Percentiles rank a stretch among this genome's conserved stretches.
Conservation (phyloP, 2,888 invertebrate genomes). For the Drosophila cognata region DNA sequence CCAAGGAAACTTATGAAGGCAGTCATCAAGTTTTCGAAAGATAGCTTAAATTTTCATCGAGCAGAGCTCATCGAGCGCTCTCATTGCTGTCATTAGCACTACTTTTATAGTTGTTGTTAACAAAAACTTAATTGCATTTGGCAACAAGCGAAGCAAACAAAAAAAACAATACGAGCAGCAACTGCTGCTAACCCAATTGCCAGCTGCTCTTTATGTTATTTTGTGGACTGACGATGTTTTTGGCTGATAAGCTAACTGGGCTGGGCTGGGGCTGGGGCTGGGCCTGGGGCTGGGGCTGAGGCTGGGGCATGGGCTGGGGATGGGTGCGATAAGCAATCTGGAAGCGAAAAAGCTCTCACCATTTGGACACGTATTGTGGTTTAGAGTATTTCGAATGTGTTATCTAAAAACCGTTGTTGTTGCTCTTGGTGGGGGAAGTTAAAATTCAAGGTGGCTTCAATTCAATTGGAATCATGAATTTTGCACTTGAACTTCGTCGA, state of each 20-base stretch:
- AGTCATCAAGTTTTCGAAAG: background rate
- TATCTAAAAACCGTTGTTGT: conserved; percentile 46
- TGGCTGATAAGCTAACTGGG: conserved; percentile 40
- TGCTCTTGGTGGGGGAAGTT: background rate
- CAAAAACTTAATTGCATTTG: conserved; percentile 22
- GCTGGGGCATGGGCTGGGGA: background rate
- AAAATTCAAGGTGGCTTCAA: conserved; percentile 28
- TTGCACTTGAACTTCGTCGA: conserved; percentile 47
- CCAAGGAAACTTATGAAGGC: no score
- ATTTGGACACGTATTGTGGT: conserved; percentile 53
- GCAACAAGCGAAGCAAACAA: background rate
- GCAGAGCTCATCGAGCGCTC: background rate
- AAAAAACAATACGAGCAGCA: background rate
- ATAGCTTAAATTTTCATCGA: background rate
- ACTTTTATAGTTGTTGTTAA: conserved; percentile 1
- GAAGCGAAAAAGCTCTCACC: conserved; percentile 1
- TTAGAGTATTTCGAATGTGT: conserved; percentile 33
- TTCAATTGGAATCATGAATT: conserved; percentile 32
- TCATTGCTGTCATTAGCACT: background rate
- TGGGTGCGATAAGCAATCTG: conserved; percentile 53
- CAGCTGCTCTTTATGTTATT: conserved; percentile 14
- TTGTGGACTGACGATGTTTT: conserved; percentile 18
- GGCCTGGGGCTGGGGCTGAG: background rate
- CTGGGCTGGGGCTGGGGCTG: background rate
- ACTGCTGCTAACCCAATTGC: conserved; percentile 5